These are phyloP conservation scores for Nephrotoma appendiculata DNA, from an alignment of 2,888 invertebrate genomes.

Conservation along the genomic window DNA sequence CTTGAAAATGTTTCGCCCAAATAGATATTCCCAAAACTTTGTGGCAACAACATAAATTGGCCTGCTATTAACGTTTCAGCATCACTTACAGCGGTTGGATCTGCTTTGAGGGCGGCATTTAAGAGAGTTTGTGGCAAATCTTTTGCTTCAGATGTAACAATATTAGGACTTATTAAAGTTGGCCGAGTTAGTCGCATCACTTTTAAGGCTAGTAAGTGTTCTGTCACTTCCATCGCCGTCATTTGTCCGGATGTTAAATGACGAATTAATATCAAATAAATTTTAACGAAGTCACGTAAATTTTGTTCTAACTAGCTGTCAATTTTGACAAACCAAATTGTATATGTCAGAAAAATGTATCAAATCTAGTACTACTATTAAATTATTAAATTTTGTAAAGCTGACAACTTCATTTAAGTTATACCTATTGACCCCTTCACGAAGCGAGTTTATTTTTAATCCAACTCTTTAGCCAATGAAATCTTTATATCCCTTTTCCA, in stretches of 20 bases:
- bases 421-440: too few relatives aligned
- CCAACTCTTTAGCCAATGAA: too few relatives aligned
- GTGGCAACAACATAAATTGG: constrained; percentile 83
- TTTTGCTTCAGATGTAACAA: constrained; percentile 70
- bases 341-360: background rate
- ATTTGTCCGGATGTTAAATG: constrained; percentile 14
- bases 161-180: constrained; percentile 65
- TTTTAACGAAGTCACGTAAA: background rate
- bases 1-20: constrained; percentile 97
- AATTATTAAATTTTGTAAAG: background rate
- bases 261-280: background rate
- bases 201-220: constrained; percentile 33
- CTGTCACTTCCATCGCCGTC: constrained; percentile 24
- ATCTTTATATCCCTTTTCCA: too few relatives aligned
- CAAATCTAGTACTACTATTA: background rate
- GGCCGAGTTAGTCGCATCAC: constrained; percentile 94
- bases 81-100: constrained; percentile 68
- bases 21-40: constrained; percentile 96
- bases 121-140: constrained; percentile 74
- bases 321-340: background rate
- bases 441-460: too few relatives aligned
- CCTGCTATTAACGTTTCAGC: constrained; percentile 74
- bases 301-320: background rate
- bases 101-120: constrained; percentile 61
- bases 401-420: background rate